A percentile compares a stretch with the other conserved stretches of the same genome.
These are phyloP conservation scores for Drosophila pseudotakahashii DNA, from an alignment of 2,888 invertebrate genomes.

Conservation along the genomic window DNA sequence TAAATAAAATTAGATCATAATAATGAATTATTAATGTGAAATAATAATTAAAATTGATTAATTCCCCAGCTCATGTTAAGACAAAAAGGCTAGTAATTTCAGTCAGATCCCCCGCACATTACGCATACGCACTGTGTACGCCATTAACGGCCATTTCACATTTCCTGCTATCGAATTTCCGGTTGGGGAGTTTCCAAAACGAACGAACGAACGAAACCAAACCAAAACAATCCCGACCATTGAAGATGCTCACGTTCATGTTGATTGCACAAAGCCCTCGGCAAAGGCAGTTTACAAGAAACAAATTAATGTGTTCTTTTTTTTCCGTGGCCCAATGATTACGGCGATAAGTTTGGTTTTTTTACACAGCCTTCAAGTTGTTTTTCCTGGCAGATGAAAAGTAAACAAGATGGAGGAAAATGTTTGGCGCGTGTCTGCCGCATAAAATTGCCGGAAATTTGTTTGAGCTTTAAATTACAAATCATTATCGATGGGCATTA, in stretches of 20 bases:
- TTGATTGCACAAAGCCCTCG: slow-evolving; percentile 74
- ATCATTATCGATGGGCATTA: slow-evolving; percentile 78
- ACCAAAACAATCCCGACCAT: slow-evolving; percentile 9
- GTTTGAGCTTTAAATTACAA: slow-evolving; percentile 71
- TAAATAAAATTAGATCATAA: neutral
- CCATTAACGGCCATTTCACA: slow-evolving; percentile 53
- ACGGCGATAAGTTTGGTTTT: slow-evolving; percentile 67
- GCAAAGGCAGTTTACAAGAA: slow-evolving; percentile 60
- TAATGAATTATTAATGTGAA: neutral
- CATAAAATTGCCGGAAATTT: slow-evolving; percentile 68
- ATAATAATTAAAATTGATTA: neutral
- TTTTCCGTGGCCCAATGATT: slow-evolving; percentile 56
- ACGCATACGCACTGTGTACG: slow-evolving; percentile 63
- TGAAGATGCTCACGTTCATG: slow-evolving; percentile 54
- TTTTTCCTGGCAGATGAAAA: slow-evolving; percentile 25
- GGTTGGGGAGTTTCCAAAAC: slow-evolving; percentile 33
- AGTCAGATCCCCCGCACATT: slow-evolving; percentile 22
- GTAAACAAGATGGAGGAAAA: slow-evolving; percentile 29
- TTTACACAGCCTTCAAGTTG: slow-evolving; percentile 31
- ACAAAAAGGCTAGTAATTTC: slow-evolving; percentile 3
- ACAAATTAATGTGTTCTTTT: slow-evolving; percentile 66
- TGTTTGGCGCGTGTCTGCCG: slow-evolving; percentile 32
- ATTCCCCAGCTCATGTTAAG: too few species aligned
- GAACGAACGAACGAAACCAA: slow-evolving; percentile 24
- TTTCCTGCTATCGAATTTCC: slow-evolving; percentile 70